Base-by-base conservation (phyloP, 1,140 invertebrate genomes). In the Muscidifurax raptorellus region DNA sequence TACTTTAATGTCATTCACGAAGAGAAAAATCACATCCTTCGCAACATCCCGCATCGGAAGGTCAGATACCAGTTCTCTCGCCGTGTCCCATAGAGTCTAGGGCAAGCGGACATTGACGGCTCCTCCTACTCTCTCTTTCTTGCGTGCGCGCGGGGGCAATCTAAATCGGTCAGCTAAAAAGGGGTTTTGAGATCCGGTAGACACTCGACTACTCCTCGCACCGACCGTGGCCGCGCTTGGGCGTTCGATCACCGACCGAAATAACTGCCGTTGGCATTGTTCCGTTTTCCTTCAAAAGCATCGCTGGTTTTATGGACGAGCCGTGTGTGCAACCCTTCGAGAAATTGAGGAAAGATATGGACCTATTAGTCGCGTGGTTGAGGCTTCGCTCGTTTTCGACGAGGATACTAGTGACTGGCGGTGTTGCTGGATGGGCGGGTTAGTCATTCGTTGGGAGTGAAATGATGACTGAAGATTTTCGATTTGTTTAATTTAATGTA, bases 241-340 rank as follows among this genome's bases (percentile, higher is more conserved):
- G 77, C 86, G 86, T 89, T 89, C 89, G 87, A 90, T 91, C 90
- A 91, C 84, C 89, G 88, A 90, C 90, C 74, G 75, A 91, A 90
- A 91, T 91, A 91, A 85, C 78, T 22, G 47, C 7, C 89, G 78
- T 87, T 90, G 90, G 89, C 89, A 91, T 91, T 91, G 90, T 91
- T 91, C 90, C 89, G 88, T 87, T 91, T 85, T 90, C 86, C 86
- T 85, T 88, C 87, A 85, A 89, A 89, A 87, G 80, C 15, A 32
- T 30, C 28, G 10, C 36, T 40, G 7, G 7, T 12, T 40, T 1
- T 40, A 40, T 40, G 36, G 36, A 40, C 1, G 7, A 40, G 36
- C 10, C 36, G 25, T 5, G 67, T 27, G 25, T 15, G 2, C 15
- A 18, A 13, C 44, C 44, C 15, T 71, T 30, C 32, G 13, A 5